Base-by-base conservation (phyloP, 2,113 vertebrate species). In the Lutjanus erythropterus region DNA sequence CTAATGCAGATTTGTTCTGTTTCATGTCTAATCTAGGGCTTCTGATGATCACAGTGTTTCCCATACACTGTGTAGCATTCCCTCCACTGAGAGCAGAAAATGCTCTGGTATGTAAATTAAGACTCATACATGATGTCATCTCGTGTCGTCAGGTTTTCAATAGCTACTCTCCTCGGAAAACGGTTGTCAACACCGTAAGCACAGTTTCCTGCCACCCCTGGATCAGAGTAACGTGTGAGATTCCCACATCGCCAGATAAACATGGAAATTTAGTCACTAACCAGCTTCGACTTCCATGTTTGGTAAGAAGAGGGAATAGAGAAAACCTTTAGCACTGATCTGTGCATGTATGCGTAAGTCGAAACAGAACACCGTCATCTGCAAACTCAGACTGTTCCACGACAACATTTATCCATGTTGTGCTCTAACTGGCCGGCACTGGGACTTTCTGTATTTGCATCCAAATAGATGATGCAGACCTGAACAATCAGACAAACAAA, bases 51-150 rank as follows among this genome's bases (percentile, higher is more conserved):
- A 77, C 66, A 82, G 33, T 39, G 19, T 50, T 62, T 74, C 53
- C 37, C 29, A 39, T 47, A 75, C 37, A 71, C 78, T 75, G 78
- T 3, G 53, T 50, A 68, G 58, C 44, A 49, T 16, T 47, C 33
- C 29, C 27, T 55, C 23, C 31, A 37, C 23, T 18, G 71, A 85
- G 55, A 60, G 37, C 46, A 21, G 9, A 37, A 31, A 68, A 47
- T 35, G 15, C 80, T 80, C 75, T 87, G 71, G 81, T 87, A 60
- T 87, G 80, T 59, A 82, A 82, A 84, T 82, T 39, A 3, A 16
- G 18, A 69, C 65, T 86, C 27, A 68, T 64, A 72, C 71, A 70
- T 70, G 70, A 83, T 71, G 71, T 56, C 76, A 75, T 74, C 44
- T 77, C 47, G 50, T 72, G 75, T 65, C 42, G 19, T 75, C 62